Conservation (phyloP, 1,140 invertebrate species). For the Musca vetustissima region DNA sequence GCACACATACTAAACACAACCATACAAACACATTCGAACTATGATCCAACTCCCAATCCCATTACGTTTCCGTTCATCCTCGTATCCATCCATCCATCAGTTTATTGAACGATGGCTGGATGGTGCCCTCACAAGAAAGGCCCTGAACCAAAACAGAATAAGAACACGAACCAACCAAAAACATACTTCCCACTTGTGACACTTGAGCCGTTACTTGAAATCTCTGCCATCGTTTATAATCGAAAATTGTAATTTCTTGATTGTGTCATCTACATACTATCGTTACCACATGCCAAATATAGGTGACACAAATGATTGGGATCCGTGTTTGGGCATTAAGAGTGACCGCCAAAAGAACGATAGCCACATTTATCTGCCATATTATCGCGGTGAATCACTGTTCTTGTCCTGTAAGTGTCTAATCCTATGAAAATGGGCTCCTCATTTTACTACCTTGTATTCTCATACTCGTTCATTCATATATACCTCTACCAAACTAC, state of each 20-base stretch:
- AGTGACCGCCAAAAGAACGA: constrained; percentile 55
- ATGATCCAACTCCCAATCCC: too few species aligned
- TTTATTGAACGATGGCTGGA: too few species aligned
- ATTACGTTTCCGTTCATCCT: too few species aligned
- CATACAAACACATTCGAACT: too few species aligned
- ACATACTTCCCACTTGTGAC: constrained; percentile 2
- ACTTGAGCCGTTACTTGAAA: not conserved
- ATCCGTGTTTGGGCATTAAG: constrained; percentile 51
- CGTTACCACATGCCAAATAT: constrained; percentile 27
- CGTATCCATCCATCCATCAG: too few species aligned
- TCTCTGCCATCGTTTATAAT: not conserved
- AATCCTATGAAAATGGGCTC: constrained; percentile 1
- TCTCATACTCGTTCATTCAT: not conserved
- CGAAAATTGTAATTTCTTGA: constrained; percentile 1
- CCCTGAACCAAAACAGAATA: too few species aligned
- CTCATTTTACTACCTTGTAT: not conserved
- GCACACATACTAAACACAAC: too few species aligned
- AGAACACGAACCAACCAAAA: not conserved
- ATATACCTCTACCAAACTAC: not conserved
- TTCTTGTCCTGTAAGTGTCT: constrained; percentile 52
- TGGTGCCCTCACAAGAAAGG: too few species aligned
- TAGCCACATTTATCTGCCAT: constrained; percentile 65
- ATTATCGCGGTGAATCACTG: constrained; percentile 62
- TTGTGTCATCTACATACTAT: constrained; percentile 28
- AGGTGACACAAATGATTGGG: constrained; percentile 55